phyloP scores from a whole-genome alignment of 2,888 invertebrate species.

The Ophion slaviceki region DNA sequence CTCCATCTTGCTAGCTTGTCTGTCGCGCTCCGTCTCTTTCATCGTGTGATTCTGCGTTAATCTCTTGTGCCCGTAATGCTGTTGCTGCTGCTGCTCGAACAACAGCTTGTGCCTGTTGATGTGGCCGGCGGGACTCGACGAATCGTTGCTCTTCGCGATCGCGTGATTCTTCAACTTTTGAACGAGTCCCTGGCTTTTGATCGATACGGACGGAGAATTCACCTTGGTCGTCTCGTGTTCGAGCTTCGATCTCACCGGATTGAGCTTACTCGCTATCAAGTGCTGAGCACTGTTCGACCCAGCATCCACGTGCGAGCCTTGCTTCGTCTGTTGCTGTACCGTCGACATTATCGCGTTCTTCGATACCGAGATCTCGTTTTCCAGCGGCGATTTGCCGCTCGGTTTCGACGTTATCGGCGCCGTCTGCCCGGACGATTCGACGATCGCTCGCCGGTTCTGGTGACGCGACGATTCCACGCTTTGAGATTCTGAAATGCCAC shows the following conservation, averaged over 20 bases:
- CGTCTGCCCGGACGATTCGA: conserved; percentile 70
- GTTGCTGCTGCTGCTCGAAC: conserved; percentile 41
- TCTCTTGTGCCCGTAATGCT: conserved; percentile 75
- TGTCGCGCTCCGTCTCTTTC: conserved; percentile 70
- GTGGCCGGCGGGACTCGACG: conserved; percentile 56
- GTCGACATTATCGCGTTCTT: conserved; percentile 54
- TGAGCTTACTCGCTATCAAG: conserved; percentile 68
- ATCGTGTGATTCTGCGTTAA: conserved; percentile 76
- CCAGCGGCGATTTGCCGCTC: conserved; percentile 73
- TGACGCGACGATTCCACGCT: conserved; percentile 77
- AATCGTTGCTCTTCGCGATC: conserved; percentile 71
- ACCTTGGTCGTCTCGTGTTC: conserved; percentile 70
- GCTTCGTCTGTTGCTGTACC: conserved; percentile 50
- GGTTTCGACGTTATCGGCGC: conserved; percentile 70
- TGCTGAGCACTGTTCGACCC: conserved; percentile 70
- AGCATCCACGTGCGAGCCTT: conserved; percentile 55
- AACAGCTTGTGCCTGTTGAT: conserved; percentile 75
- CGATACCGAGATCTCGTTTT: conserved; percentile 72
- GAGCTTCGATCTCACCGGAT: conserved; percentile 70
- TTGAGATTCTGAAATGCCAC: conserved; percentile 81
- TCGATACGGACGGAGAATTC: conserved; percentile 64
- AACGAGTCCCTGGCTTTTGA: conserved; percentile 72
- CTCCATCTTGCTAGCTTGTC: conserved; percentile 71
- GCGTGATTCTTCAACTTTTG: conserved; percentile 80
- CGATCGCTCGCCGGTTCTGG: conserved; percentile 74